Percentiles rank a stretch among this genome's conserved stretches.
phyloP scores from a whole-genome alignment of 2,888 invertebrate species.

The Macrophya alboannulata region DNA sequence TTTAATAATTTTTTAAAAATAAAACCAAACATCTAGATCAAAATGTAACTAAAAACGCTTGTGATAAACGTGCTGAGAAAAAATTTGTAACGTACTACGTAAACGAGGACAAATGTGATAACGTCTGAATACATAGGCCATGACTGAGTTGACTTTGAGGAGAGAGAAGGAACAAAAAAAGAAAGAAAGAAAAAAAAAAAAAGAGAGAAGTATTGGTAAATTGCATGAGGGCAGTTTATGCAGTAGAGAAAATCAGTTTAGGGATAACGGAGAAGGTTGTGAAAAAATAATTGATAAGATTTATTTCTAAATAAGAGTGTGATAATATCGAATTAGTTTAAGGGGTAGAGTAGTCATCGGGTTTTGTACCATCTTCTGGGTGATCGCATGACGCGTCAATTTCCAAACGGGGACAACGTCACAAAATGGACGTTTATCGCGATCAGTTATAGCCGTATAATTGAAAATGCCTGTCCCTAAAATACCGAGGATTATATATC shows the following conservation, averaged over 20 bases:
- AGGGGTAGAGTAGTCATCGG: constrained; percentile 13
- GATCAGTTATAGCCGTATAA: constrained; percentile 60
- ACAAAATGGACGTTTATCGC: constrained; percentile 75
- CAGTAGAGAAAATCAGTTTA: not conserved
- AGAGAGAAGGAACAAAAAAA: not conserved
- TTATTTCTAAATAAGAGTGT: not conserved
- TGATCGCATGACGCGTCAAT: constrained; percentile 74
- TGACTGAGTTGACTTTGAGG: constrained; percentile 31
- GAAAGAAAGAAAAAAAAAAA: not conserved
- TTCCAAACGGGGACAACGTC: constrained; percentile 74
- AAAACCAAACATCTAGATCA: not conserved
- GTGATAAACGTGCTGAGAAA: not conserved
- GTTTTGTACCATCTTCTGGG: constrained; percentile 62
- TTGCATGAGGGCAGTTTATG: not conserved
- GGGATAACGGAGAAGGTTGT: not conserved
- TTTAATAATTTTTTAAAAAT: not conserved
- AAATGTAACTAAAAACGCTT: not conserved
- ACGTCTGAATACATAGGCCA: not conserved
- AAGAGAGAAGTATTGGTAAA: not conserved
- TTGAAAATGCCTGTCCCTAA: constrained; percentile 6
- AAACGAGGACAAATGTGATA: constrained; percentile 24
- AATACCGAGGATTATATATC: constrained; percentile 1
- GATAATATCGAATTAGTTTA: not conserved
- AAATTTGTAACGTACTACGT: not conserved
- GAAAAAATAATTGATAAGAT: not conserved